These are phyloP conservation scores for Apocrypta bakeri DNA, from an alignment of 1,140 invertebrate species.

Conservation along the genomic window DNA sequence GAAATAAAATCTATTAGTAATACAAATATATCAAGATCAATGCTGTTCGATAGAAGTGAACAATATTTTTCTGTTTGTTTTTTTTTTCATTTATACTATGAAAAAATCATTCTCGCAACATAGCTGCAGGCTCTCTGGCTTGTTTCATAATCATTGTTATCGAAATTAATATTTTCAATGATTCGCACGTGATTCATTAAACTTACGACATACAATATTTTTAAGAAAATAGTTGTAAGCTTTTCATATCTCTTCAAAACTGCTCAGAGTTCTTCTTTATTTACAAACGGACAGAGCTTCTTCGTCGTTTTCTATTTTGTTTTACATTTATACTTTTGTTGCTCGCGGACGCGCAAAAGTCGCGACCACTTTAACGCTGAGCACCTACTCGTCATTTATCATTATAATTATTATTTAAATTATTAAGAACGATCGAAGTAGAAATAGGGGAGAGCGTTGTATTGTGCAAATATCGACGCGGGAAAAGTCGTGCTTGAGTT, in stretches of 20 bases:
- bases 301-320: neutral
- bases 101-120: neutral
- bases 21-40: neutral
- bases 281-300: conserved; percentile 23
- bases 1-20: neutral
- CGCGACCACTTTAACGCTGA: neutral
- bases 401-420: neutral
- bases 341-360: neutral
- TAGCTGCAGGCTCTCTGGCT: conserved; percentile 4
- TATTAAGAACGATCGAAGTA: conserved; percentile 7
- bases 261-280: conserved; percentile 8
- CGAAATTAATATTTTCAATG: neutral
- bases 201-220: conserved; percentile 23
- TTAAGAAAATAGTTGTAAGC: conserved; percentile 41
- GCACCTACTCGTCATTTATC: neutral
- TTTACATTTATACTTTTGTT: neutral
- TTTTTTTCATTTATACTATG: neutral
- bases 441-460: neutral
- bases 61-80: too few relatives aligned
- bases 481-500: conserved; percentile 4
- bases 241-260: conserved; percentile 7
- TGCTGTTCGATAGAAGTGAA: neutral
- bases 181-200: conserved; percentile 13
- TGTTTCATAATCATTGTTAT: neutral
- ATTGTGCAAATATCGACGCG: neutral